These are phyloP conservation scores for Apotomis betuletana DNA, from an alignment of 2,888 invertebrate species.

Conservation along the genomic window DNA sequence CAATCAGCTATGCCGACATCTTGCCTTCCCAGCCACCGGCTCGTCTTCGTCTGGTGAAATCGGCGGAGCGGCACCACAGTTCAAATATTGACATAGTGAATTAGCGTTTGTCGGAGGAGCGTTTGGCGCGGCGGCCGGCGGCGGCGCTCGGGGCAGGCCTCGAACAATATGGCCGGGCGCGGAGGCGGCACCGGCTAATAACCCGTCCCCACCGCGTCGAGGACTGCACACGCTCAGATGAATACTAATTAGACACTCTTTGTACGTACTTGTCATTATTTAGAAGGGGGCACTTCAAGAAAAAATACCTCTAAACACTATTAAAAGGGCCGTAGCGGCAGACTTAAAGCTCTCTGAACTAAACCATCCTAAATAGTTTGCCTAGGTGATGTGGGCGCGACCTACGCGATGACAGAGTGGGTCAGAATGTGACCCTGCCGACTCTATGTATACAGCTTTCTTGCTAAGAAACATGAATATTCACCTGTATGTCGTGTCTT, in stretches of 20 bases:
- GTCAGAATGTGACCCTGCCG: slow-evolving; percentile 46
- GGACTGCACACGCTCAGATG: slow-evolving; percentile 81
- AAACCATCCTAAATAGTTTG: slow-evolving; percentile 1
- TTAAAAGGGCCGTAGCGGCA: slow-evolving; percentile 14
- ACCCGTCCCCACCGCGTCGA: slow-evolving; percentile 83
- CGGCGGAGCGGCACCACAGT: slow-evolving; percentile 59
- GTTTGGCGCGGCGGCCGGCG: slow-evolving; percentile 77
- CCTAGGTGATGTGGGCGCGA: slow-evolving; percentile 20
- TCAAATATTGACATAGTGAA: slow-evolving; percentile 76
- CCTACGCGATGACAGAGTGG: slow-evolving; percentile 47
- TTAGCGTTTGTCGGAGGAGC: slow-evolving; percentile 63
- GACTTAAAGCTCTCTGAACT: neutral
- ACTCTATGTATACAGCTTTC: slow-evolving; percentile 32
- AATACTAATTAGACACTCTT: slow-evolving; percentile 80
- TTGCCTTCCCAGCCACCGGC: slow-evolving; percentile 89
- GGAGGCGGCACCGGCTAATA: slow-evolving; percentile 83
- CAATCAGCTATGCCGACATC: slow-evolving; percentile 95
- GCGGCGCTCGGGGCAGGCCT: slow-evolving; percentile 78
- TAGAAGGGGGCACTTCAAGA: slow-evolving; percentile 33
- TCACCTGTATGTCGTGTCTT: slow-evolving; percentile 41
- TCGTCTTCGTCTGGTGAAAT: slow-evolving; percentile 62
- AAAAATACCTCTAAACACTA: slow-evolving; percentile 12
- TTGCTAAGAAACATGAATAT: slow-evolving; percentile 48
- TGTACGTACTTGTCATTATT: slow-evolving; percentile 66
- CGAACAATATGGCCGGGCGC: slow-evolving; percentile 82